phyloP scores from a whole-genome alignment of 2,113 vertebrate genomes.

The Lepisosteus oculatus region DNA sequence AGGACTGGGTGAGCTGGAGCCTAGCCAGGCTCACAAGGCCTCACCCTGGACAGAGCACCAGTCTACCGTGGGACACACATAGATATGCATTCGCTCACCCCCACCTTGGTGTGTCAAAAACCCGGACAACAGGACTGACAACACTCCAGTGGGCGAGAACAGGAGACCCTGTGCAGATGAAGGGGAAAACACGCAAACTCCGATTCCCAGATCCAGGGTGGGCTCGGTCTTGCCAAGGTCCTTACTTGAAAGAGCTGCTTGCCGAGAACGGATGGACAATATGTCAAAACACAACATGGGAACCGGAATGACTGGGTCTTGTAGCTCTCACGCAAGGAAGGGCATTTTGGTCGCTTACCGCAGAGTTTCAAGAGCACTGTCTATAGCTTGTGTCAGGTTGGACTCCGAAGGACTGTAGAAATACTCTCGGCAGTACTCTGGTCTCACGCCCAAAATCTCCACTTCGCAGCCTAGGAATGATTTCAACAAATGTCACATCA shows the following conservation, averaged over 20 bases:
- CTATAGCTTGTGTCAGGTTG: constrained; percentile 75
- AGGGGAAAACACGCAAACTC: too few relatives aligned
- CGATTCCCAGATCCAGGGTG: not conserved
- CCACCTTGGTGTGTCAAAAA: too few relatives aligned
- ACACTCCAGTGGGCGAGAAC: too few relatives aligned
- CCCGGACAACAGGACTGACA: too few relatives aligned
- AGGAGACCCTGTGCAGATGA: too few relatives aligned
- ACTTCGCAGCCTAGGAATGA: constrained; percentile 82
- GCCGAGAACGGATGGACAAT: not conserved
- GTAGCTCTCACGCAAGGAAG: not conserved
- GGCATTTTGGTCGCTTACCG: constrained; percentile 54
- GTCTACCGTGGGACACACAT: too few relatives aligned
- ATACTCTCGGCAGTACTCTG: constrained; percentile 82
- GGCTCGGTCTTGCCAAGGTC: too few relatives aligned
- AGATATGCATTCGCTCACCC: too few relatives aligned
- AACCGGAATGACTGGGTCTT: not conserved
- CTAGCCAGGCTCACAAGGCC: too few relatives aligned
- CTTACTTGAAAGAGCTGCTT: constrained; percentile 22
- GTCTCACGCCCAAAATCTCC: constrained; percentile 80
- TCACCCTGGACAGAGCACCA: too few relatives aligned
- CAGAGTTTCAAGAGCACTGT: constrained; percentile 67
- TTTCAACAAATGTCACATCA: too few relatives aligned
- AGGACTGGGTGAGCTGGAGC: too few relatives aligned
- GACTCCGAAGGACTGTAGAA: constrained; percentile 74
- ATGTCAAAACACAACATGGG: not conserved